Evolutionary conservation across 2,888 invertebrate species (phyloP).

Genomic region (Frankliniella fusca): DNA sequence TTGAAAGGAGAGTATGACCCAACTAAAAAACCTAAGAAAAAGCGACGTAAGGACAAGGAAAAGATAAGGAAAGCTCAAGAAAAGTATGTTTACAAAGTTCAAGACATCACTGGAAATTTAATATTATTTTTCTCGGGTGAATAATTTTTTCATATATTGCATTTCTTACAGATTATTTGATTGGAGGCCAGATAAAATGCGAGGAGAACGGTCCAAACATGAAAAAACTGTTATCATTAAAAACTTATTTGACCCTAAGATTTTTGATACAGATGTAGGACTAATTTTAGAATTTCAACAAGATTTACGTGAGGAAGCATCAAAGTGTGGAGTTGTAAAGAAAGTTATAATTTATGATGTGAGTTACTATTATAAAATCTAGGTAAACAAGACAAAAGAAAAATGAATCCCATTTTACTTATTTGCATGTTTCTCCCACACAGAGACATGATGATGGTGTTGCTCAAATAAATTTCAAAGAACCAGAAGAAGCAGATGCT

Average conservation of each 20-base stretch:
- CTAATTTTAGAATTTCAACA: conserved; percentile 86
- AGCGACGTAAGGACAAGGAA: conserved; percentile 79
- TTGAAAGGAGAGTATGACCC: conserved; percentile 94
- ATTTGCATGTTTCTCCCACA: conserved; percentile 35
- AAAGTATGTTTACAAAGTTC: conserved; percentile 55
- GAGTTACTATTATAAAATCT: conserved; percentile 47
- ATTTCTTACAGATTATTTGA: conserved; percentile 68
- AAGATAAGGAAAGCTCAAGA: conserved; percentile 89
- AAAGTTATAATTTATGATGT: conserved; percentile 90
- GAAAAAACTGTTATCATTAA: conserved; percentile 90
- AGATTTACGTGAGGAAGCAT: conserved; percentile 82
- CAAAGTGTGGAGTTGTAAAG: conserved; percentile 85
- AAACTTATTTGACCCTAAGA: conserved; percentile 83
- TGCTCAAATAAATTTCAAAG: conserved; percentile 84
- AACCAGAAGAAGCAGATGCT: conserved; percentile 85
- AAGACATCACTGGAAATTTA: not conserved
- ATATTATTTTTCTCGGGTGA: conserved; percentile 28
- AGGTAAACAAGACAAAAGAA: not conserved
- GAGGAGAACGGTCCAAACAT: conserved; percentile 79
- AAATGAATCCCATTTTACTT: not conserved
- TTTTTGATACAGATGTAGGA: conserved; percentile 85
- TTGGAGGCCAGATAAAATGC: conserved; percentile 91
- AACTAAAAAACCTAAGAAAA: conserved; percentile 82
- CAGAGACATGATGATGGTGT: conserved; percentile 91
- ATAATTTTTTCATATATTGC: conserved; percentile 25